phyloP scores from a whole-genome alignment of 2,888 invertebrate species.

The Agrochola litura region DNA sequence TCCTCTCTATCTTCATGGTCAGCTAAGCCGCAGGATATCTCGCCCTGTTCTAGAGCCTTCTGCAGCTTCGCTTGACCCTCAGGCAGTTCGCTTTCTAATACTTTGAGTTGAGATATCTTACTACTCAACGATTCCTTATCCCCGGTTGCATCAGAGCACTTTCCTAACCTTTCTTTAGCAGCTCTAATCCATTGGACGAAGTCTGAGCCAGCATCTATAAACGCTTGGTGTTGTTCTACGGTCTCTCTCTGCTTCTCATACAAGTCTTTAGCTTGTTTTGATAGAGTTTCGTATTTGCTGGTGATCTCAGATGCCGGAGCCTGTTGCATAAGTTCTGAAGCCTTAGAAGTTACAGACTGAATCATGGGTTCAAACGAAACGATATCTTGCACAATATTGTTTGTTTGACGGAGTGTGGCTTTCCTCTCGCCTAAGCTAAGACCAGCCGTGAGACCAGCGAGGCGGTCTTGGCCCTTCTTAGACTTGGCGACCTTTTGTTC shows the following conservation, averaged over 20 bases:
- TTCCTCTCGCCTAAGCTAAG: constrained; percentile 96
- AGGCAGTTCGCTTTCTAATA: constrained; percentile 95
- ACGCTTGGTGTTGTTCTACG: constrained; percentile 97
- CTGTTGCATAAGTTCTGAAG: constrained; percentile 97
- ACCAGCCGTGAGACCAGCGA: constrained; percentile 93
- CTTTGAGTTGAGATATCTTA: constrained; percentile 96
- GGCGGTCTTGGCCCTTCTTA: constrained; percentile 93
- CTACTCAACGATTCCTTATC: constrained; percentile 97
- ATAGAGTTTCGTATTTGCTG: constrained; percentile 96
- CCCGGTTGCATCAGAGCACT: constrained; percentile 97
- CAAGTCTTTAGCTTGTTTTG: constrained; percentile 97
- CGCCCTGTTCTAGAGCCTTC: constrained; percentile 95
- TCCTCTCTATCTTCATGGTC: constrained; percentile 97
- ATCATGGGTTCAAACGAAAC: constrained; percentile 99
- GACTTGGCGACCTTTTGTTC: constrained; percentile 95
- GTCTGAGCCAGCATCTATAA: constrained; percentile 97
- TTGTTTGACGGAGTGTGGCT: constrained; percentile 96
- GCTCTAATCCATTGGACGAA: constrained; percentile 97
- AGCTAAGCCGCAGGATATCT: constrained; percentile 95
- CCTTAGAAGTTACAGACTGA: constrained; percentile 98
- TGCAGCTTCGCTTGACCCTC: constrained; percentile 96
- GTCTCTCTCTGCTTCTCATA: constrained; percentile 97
- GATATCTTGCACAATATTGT: constrained; percentile 98
- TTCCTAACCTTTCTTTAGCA: constrained; percentile 97
- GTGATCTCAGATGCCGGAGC: constrained; percentile 98